Conservation (phyloP, 2,888 invertebrate genomes). For the Luperina testacea region DNA sequence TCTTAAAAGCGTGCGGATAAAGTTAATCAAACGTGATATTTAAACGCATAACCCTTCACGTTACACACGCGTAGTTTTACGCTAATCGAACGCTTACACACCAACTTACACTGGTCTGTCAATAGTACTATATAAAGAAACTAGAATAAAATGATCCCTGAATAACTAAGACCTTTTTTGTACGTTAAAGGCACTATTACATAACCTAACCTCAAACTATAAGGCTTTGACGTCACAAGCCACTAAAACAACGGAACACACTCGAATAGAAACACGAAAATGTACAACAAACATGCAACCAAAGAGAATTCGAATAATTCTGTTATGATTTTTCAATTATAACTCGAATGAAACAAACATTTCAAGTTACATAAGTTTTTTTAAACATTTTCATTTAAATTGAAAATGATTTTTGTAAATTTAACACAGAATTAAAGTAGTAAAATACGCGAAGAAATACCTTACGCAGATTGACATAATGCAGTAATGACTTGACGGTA, state of each 20-base stretch:
- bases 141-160: constrained; percentile 56
- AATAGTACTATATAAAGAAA: constrained; percentile 4
- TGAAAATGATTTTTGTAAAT: constrained; percentile 26
- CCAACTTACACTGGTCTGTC: constrained; percentile 42
- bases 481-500: constrained; percentile 78
- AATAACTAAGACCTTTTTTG: constrained; percentile 64
- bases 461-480: constrained; percentile 80
- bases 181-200: constrained; percentile 78
- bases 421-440: constrained; percentile 42
- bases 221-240: constrained; percentile 74
- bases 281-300: constrained; percentile 61
- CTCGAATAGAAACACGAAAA: constrained; percentile 59
- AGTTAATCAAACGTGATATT: constrained; percentile 32
- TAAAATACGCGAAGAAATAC: constrained; percentile 48
- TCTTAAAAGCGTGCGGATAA: constrained; percentile 11
- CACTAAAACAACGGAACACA: constrained; percentile 60
- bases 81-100: constrained; percentile 26
- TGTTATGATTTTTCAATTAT: constrained; percentile 39
- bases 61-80: constrained; percentile 30
- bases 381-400: constrained; percentile 18
- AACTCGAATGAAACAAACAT: constrained; percentile 30
- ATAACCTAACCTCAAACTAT: constrained; percentile 85
- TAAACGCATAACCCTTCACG: constrained; percentile 15
- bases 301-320: constrained; percentile 40
- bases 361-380: constrained; percentile 46